Conservation (phyloP, 2,888 invertebrate species). For the Harpalus rubripes region DNA sequence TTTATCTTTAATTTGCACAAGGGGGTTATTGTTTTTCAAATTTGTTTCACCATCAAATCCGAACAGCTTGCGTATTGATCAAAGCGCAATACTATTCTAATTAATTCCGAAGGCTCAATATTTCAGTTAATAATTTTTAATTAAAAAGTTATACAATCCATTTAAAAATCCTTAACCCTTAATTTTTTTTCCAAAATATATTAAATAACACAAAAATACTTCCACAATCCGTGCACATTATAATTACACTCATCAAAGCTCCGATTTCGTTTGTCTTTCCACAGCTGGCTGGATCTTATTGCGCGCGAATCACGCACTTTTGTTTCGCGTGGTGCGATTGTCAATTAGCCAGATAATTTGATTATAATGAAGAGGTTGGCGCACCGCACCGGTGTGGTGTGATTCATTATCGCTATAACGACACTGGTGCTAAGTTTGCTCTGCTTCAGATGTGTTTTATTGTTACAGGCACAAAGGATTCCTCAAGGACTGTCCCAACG, state of each 20-base stretch:
- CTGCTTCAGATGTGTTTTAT: constrained; percentile 47
- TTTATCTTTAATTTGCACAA: no score
- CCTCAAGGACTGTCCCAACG: constrained; percentile 97
- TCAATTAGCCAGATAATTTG: constrained; percentile 44
- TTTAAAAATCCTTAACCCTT: no score
- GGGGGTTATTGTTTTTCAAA: no score
- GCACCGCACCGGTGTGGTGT: not conserved
- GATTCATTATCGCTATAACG: constrained; percentile 46
- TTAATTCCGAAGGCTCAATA: no score
- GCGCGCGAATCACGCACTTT: constrained; percentile 10
- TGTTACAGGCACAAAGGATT: constrained; percentile 95
- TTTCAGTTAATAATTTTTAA: no score
- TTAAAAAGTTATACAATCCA: no score
- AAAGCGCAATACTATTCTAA: no score
- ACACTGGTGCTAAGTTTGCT: not conserved
- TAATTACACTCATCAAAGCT: not conserved
- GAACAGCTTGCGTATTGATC: no score
- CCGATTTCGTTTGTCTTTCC: constrained; percentile 3
- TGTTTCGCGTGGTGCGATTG: constrained; percentile 32
- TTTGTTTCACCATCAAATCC: no score
- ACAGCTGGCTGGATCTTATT: constrained; percentile 14
- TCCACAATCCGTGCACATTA: not conserved
- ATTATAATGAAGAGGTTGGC: constrained; percentile 33
- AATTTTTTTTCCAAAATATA: no score
- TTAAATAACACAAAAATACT: not conserved